phyloP scores from a whole-genome alignment of 2,888 invertebrate genomes.

The Molanna angustata region DNA sequence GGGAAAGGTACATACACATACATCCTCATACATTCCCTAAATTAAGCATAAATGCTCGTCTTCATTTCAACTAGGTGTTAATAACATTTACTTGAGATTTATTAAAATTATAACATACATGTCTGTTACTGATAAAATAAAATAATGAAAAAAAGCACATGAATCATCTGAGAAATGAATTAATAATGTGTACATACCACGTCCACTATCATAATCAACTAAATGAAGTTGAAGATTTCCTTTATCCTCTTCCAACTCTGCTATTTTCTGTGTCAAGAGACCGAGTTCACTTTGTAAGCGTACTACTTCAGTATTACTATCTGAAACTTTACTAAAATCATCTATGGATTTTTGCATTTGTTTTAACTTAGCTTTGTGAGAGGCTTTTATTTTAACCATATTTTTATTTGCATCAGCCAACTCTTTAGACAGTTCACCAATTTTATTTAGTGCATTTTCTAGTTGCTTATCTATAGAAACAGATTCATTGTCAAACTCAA shows the following conservation, averaged over 20 bases:
- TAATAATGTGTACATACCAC: constrained; percentile 46
- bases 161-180: not conserved
- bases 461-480: constrained; percentile 47
- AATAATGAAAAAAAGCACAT: not conserved
- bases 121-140: not conserved
- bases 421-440: constrained; percentile 62
- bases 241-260: constrained; percentile 87
- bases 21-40: no score
- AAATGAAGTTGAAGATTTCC: constrained; percentile 84
- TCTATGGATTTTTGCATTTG: constrained; percentile 74
- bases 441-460: constrained; percentile 46
- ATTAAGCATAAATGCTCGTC: no score
- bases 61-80: no score
- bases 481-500: not conserved
- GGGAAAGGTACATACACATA: no score
- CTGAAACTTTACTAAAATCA: constrained; percentile 63
- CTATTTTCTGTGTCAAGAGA: constrained; percentile 69
- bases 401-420: constrained; percentile 73
- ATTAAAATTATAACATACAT: not conserved
- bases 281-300: constrained; percentile 61
- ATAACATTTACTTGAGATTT: no score
- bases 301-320: constrained; percentile 65
- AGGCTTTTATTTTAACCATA: constrained; percentile 72
- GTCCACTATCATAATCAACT: constrained; percentile 73
- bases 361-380: constrained; percentile 69